Percentiles rank a stretch among this genome's conserved stretches.
These are phyloP conservation scores for Girardinus metallicus DNA, from an alignment of 2,797 vertebrate species.

Conservation along the genomic window DNA sequence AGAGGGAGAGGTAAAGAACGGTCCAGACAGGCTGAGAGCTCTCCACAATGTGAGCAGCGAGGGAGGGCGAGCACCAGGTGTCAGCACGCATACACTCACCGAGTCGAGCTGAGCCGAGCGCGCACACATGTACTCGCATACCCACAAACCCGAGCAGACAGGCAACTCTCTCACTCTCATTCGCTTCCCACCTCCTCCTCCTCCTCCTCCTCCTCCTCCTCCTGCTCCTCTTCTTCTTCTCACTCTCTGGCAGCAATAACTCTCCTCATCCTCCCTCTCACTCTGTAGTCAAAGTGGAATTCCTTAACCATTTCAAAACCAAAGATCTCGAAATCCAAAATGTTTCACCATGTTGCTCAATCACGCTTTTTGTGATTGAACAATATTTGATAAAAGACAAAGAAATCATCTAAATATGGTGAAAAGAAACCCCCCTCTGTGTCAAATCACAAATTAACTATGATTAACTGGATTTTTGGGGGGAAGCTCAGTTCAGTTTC, in stretches of 20 bases:
- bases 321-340: not conserved
- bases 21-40: conserved; percentile 71
- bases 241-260: conserved; percentile 50
- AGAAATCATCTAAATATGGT: too few relatives aligned
- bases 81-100: conserved; percentile 71
- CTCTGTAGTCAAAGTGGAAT: conserved; percentile 44
- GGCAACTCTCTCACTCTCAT: conserved; percentile 56
- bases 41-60: conserved; percentile 72
- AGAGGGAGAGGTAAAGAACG: conserved; percentile 45
- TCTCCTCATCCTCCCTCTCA: conserved; percentile 45
- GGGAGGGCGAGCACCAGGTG: conserved; percentile 78
- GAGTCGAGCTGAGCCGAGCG: conserved; percentile 27
- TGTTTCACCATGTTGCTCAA: not conserved
- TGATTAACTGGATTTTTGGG: not conserved
- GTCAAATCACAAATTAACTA: not conserved
- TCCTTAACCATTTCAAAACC: conserved; percentile 72
- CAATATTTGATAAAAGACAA: too few relatives aligned
- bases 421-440: not conserved
- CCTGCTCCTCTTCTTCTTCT: conserved; percentile 32
- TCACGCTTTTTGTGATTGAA: too few relatives aligned
- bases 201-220: conserved; percentile 22
- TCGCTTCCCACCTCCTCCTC: conserved; percentile 18
- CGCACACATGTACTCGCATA: conserved; percentile 30
- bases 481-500: not conserved
- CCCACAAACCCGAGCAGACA: conserved; percentile 52